Percentiles rank a stretch among this genome's conserved stretches.
phyloP scores from a whole-genome alignment of 2,113 vertebrate genomes.

The Sylvilagus bachmani region DNA sequence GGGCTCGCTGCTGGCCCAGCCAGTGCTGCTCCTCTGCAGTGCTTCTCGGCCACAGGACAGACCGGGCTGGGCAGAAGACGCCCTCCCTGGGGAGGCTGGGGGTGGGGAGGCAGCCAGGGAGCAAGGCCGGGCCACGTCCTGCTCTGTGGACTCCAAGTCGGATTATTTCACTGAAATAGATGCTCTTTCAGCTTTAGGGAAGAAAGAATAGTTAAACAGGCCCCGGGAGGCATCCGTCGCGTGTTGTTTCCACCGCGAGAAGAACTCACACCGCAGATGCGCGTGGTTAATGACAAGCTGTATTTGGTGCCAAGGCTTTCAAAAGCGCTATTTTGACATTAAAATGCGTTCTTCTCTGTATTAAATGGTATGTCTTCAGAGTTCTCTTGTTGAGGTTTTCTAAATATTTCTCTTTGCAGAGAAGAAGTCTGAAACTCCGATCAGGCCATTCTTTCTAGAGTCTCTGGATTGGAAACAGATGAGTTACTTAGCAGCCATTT shows the following conservation, averaged over 20 bases:
- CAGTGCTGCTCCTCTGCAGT: not conserved
- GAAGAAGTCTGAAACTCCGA: constrained; percentile 79
- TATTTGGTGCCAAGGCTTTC: constrained; percentile 65
- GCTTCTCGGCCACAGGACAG: not conserved
- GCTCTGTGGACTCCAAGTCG: not conserved
- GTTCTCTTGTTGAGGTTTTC: not conserved
- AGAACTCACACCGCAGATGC: not conserved
- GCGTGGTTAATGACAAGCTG: constrained; percentile 55
- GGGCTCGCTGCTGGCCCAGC: not conserved
- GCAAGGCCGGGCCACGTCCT: too few species aligned
- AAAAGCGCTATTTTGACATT: not conserved
- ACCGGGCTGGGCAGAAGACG: not conserved
- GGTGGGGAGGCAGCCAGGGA: rapidly evolving
- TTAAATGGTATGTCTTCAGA: not conserved
- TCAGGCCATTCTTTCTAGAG: constrained; percentile 49
- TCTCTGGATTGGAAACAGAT: constrained; percentile 57
- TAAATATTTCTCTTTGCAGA: not conserved
- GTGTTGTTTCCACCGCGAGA: rapidly evolving
- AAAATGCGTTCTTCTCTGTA: constrained; percentile 36
- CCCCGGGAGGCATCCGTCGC: rapidly evolving
- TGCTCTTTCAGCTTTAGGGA: too few species aligned
- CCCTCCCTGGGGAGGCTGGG: too few species aligned
- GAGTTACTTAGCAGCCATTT: not conserved
- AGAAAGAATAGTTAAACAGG: not conserved
- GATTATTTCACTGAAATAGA: too few species aligned